Evolutionary conservation across 2,113 vertebrate genomes (phyloP), one percentile per base, ranked within the genome.

Genomic region (Brienomyrus longianalis): DNA sequence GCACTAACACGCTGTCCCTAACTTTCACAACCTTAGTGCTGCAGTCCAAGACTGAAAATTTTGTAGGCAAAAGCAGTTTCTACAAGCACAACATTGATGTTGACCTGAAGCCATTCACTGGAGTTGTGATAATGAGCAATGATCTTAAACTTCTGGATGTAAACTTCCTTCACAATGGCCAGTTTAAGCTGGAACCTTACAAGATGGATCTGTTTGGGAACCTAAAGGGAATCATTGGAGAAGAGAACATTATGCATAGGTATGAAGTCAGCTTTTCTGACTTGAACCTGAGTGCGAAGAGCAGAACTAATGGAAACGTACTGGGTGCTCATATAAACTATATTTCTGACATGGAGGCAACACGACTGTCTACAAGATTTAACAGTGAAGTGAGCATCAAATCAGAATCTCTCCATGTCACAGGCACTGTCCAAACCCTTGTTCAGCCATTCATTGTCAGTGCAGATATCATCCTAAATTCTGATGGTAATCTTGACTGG

Each of bases 11-110:
- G 35, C 93, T 99, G 88, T 96, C 91, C 88, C 91, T 98, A 52
- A 94, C 94, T 4, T 95, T 96, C 0, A 92, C 95, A 62, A 95
- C 96, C 3, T 93, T 98, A 86, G 93, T 93, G 0, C 95, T 97
- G 85, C 89, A 90, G 87, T 97, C 97, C 0, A 97, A 97, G 92
- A 94, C 97, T 21, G 96, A 98, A 91, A 97, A 97, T 84, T 88
- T 96, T 89, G 94, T 97, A 27, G 92, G 95, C 91, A 50, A 91
- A 39, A 94, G 93, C 83, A 98, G 96, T 92, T 96, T 95, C 89
- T 98, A 98, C 92, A 97, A 96, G 90, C 97, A 98, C 89, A 94
- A 94, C 88, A 95, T 97, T 92, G 95, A 96, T 43, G 90, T 98
- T 23, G 95, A 95, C 2, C 91, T 98, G 59, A 92, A 96, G 85